Base-by-base conservation (phyloP, 2,797 vertebrate genomes). In the Pseudochirops corinnae region DNA sequence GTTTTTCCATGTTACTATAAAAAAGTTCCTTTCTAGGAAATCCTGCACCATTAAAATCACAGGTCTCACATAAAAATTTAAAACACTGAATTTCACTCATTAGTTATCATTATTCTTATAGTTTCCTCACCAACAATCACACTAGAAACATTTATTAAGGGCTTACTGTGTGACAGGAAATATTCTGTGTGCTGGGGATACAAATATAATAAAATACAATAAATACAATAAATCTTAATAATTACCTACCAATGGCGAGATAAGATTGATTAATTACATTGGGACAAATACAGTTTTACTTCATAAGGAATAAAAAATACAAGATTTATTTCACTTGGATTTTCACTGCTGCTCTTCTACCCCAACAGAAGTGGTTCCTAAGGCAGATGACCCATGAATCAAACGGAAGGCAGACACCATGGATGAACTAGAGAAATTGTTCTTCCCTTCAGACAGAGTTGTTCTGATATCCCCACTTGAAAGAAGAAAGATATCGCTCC, bases 261-360 rank as follows among this genome's bases (percentile, higher is more conserved):
- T 92, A 67, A 91, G 31, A 14, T 39, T 92, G 39, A n/a, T 52
- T 82, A 82, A 12, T 12, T 24, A 67, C 1, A 4, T 1, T 7
- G 26, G 26, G 33, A 46, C 4, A 62, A 92, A 90, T 14, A 90
- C 0, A 91, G 56, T 52, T 91, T 93, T 58, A 90, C 74, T 92
- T 91, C 62, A 74, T 56, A 92, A 91, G 57, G 26, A 93, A 92
- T 7, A 52, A 93, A 95, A 95, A 93, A 56, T 55, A 56, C 56
- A 92, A 26, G 91, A 52, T 33, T 96, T 21, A 57, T 58, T 95
- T 9, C 39, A 28, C 31, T 53, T 13, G 13, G 28, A 55, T 33
- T 11, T 33, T 92, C 50, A 39, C 52, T 33, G 55, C 56, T 82
- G 28, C 16, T 52, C 16, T 82, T 74, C 93, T 93, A 28, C n/a